Base-by-base conservation (phyloP, 2,888 invertebrate genomes). In the Pocota personata region DNA sequence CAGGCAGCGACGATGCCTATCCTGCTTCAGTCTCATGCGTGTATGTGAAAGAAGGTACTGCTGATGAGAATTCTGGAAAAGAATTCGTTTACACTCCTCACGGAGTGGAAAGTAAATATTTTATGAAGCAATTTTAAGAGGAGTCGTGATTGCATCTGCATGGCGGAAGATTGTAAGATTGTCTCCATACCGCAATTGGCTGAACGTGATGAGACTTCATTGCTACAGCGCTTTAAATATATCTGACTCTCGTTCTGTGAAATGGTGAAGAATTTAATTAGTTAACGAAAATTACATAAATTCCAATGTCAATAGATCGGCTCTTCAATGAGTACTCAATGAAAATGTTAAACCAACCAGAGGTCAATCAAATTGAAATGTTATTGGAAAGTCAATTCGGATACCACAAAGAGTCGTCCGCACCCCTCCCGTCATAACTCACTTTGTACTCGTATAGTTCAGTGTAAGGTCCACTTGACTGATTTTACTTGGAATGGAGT, bases 91-190 rank as follows among this genome's bases (percentile, higher is more conserved):
- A 62, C 37, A 79, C 46, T 79, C 52, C 50, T 69, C 35, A 40
- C 57, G 60, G 50, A 75, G 75, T 80, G 52, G 75, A 66, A 82
- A 82, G 82, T 87, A 82, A 87, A 87, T 87, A 82, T 82, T 87
- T 87, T 77, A 82, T 77, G 76, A 82, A 69, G 57, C 77, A 82
- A 73, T 77, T 72, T 77, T n/a, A 19, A 35, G 62, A 69, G 67
- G 57, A 77, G 82, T 82, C 62, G 86, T 82, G 86, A 87, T 87
- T 82, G 77, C 82, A 77, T 82, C 71, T 86, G 66, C 52, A 76
- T 71, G 76, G 66, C 27, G 57, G 43, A 71, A 67, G 21, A 64
- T 67, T 58, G 78, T 78, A 71, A 67, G 21, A 64, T 67, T 58
- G 78, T 78, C 73, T 64, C 35, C 69, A 48, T 62, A 32, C 46